phyloP scores from a whole-genome alignment of 2,797 vertebrate species.

The Cetoscarus ocellatus region DNA sequence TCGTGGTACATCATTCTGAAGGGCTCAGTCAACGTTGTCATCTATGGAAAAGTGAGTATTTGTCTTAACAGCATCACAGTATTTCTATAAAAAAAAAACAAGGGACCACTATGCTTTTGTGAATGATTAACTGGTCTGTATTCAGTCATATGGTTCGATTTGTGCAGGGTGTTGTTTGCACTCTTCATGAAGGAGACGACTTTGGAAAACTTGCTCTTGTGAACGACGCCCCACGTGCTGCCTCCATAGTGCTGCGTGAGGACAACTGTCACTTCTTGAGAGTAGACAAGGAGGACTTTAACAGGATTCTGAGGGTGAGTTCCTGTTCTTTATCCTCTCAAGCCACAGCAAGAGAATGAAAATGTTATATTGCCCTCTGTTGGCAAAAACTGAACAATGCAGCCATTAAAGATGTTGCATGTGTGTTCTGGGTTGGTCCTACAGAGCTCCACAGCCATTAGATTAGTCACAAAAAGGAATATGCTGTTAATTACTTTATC shows the following conservation, averaged over 20 bases:
- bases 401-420: constrained; percentile 16
- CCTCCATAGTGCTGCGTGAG: constrained; percentile 96
- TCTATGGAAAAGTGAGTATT: constrained; percentile 95
- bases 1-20: constrained; percentile 99
- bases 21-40: constrained; percentile 98
- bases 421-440: neutral
- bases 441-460: constrained; percentile 1
- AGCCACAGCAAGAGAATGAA: neutral
- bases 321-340: neutral
- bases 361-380: constrained; percentile 70
- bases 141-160: neutral
- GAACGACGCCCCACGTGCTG: constrained; percentile 96
- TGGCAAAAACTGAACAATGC: constrained; percentile 60
- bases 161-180: constrained; percentile 95
- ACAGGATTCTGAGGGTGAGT: constrained; percentile 95
- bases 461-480: constrained; percentile 22
- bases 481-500: constrained; percentile 21
- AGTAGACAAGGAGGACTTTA: constrained; percentile 99
- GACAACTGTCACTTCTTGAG: constrained; percentile 98
- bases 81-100: neutral
- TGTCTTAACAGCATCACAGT: neutral
- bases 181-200: constrained; percentile 96
- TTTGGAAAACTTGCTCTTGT: constrained; percentile 98
- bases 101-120: neutral
- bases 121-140: neutral